These are phyloP conservation scores for Sorex maritimensis DNA, from an alignment of 2,797 vertebrate species.

Conservation along the genomic window DNA sequence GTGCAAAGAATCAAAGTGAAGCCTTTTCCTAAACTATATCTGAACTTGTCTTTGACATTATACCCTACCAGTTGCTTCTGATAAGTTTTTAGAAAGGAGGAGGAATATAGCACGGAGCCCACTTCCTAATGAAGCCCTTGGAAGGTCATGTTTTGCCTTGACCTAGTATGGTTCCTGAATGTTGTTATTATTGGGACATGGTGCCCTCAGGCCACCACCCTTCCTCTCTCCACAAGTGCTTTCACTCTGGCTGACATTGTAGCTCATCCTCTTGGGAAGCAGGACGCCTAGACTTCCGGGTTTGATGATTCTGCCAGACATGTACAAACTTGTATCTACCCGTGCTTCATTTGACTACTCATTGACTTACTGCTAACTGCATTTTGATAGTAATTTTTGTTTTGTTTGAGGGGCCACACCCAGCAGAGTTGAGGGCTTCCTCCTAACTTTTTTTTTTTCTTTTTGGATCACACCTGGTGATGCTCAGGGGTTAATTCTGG, in stretches of 20 bases:
- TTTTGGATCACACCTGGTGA: too few relatives aligned
- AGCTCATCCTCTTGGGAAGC: slow-evolving; percentile 87
- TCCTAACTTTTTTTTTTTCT: too few relatives aligned
- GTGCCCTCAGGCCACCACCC: slow-evolving; percentile 93
- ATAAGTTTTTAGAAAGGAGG: slow-evolving; percentile 81
- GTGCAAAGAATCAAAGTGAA: slow-evolving; percentile 82
- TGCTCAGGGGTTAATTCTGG: too few relatives aligned
- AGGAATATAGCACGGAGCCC: slow-evolving; percentile 92
- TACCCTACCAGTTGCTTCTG: slow-evolving; percentile 86
- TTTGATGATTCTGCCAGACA: slow-evolving; percentile 79
- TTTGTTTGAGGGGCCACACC: too few relatives aligned
- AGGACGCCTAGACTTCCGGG: slow-evolving; percentile 73
- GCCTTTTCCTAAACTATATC: slow-evolving; percentile 78
- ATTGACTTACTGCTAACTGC: background rate
- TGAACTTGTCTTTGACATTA: slow-evolving; percentile 83
- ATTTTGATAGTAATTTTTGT: slow-evolving; percentile 54
- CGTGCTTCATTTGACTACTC: slow-evolving; percentile 66
- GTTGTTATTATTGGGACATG: slow-evolving; percentile 96
- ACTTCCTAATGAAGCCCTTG: slow-evolving; percentile 92
- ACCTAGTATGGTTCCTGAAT: slow-evolving; percentile 95
- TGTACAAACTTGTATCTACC: slow-evolving; percentile 45
- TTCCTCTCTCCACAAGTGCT: slow-evolving; percentile 89
- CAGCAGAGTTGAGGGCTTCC: too few relatives aligned
- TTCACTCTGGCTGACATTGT: slow-evolving; percentile 84
- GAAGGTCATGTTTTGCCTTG: slow-evolving; percentile 92